These are phyloP conservation scores for Bovichtus variegatus DNA, from an alignment of 2,797 vertebrate species.

Conservation along the genomic window DNA sequence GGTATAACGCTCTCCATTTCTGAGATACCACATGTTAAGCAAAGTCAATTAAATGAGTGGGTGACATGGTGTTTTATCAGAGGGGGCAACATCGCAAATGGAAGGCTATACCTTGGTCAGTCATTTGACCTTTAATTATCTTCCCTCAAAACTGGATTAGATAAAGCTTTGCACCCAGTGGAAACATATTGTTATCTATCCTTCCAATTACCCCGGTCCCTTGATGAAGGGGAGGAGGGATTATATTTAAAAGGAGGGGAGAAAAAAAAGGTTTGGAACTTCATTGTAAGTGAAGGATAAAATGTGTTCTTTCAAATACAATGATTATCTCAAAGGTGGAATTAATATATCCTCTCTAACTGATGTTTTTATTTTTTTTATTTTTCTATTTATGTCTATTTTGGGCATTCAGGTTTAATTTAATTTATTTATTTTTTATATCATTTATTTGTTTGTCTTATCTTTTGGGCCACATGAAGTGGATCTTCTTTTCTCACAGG, in stretches of 20 bases:
- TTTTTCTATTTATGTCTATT: neutral
- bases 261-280: conserved; percentile 2
- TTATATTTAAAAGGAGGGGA: conserved; percentile 2
- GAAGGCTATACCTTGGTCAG: conserved; percentile 66
- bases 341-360: neutral
- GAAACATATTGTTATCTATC: conserved; percentile 73
- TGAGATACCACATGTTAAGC: conserved; percentile 77
- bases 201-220: conserved; percentile 72
- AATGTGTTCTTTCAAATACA: conserved; percentile 15
- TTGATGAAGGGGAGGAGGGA: conserved; percentile 54
- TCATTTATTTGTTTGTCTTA: no score
- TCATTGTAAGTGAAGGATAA: conserved; percentile 21
- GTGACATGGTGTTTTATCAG: conserved; percentile 74
- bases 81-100: conserved; percentile 43
- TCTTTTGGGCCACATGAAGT: neutral
- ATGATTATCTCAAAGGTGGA: neutral
- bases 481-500: neutral
- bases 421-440: no score
- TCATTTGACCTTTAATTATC: conserved; percentile 85
- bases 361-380: neutral
- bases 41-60: conserved; percentile 82
- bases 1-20: conserved; percentile 57
- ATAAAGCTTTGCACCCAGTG: conserved; percentile 71
- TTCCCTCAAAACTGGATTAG: conserved; percentile 71
- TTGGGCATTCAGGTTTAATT: neutral